Percentiles rank a stretch among this genome's conserved stretches.
Conservation (phyloP, 2,113 vertebrate genomes). For the Phyllostomus hastatus region DNA sequence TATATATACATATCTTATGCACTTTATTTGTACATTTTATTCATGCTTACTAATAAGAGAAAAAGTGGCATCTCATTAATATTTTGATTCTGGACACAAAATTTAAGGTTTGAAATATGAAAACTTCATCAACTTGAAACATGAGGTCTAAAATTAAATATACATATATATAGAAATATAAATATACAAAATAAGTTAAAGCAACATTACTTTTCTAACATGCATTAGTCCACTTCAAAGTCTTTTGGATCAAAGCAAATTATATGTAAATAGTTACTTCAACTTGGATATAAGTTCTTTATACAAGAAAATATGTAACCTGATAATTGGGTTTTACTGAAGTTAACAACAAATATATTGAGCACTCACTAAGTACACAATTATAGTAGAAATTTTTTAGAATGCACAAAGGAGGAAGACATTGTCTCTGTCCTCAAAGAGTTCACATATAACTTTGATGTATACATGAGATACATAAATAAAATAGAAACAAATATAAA, state of each 20-base stretch:
- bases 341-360: not conserved
- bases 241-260: not conserved
- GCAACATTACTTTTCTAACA: not conserved
- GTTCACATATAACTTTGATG: not conserved
- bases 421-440: not conserved
- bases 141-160: not conserved
- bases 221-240: not conserved
- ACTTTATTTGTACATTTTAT: not conserved
- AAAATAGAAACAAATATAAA: not conserved
- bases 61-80: not conserved
- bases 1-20: not conserved
- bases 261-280: not conserved
- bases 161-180: not conserved
- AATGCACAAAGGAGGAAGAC: not conserved
- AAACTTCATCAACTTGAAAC: not conserved
- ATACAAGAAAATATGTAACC: not conserved
- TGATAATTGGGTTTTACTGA: not conserved
- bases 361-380: not conserved
- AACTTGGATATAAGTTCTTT: not conserved
- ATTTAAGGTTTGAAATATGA: not conserved
- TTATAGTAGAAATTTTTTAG: not conserved
- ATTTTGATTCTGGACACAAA: constrained; percentile 20
- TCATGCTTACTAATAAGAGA: not conserved
- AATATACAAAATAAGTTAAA: not conserved
- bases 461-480: not conserved